These are phyloP conservation scores for Botia kubotai DNA, from an alignment of 2,797 vertebrate genomes.

Conservation along the genomic window DNA sequence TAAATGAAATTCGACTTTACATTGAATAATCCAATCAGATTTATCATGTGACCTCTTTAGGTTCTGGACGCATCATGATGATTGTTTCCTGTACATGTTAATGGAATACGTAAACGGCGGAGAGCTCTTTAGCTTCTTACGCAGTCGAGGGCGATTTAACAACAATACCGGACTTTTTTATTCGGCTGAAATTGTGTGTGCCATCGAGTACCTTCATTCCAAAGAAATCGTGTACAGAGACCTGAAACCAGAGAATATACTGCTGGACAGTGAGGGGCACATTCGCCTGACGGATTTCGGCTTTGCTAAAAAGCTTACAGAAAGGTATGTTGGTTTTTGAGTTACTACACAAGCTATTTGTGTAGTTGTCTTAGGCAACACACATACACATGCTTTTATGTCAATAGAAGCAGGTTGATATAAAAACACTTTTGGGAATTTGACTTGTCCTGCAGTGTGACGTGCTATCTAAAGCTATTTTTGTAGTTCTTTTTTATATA, in stretches of 20 bases:
- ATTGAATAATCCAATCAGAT: background rate
- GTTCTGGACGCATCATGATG: conserved; percentile 94
- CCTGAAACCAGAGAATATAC: conserved; percentile 96
- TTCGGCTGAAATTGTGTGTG: conserved; percentile 89
- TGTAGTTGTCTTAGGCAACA: background rate
- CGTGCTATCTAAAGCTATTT: too few species aligned
- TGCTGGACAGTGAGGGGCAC: conserved; percentile 93
- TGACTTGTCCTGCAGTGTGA: too few species aligned
- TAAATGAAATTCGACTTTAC: too few species aligned
- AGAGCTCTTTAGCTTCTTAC: conserved; percentile 94
- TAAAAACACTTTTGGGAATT: background rate
- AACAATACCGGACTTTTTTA: conserved; percentile 89
- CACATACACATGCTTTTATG: background rate
- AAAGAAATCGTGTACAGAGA: conserved; percentile 94
- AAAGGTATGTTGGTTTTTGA: conserved; percentile 79
- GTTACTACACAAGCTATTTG: background rate
- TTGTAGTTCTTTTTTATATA: too few species aligned
- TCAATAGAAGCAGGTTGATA: background rate
- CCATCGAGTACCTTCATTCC: conserved; percentile 95
- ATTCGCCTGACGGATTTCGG: conserved; percentile 97
- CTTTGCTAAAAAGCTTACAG: conserved; percentile 95
- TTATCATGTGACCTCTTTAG: conserved; percentile 67
- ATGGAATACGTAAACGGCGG: conserved; percentile 96
- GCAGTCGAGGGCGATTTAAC: conserved; percentile 90
- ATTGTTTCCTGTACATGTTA: conserved; percentile 93